Evolutionary conservation across 2,797 vertebrate genomes (phyloP).

Genomic region (Cirrhinus molitorella): DNA sequence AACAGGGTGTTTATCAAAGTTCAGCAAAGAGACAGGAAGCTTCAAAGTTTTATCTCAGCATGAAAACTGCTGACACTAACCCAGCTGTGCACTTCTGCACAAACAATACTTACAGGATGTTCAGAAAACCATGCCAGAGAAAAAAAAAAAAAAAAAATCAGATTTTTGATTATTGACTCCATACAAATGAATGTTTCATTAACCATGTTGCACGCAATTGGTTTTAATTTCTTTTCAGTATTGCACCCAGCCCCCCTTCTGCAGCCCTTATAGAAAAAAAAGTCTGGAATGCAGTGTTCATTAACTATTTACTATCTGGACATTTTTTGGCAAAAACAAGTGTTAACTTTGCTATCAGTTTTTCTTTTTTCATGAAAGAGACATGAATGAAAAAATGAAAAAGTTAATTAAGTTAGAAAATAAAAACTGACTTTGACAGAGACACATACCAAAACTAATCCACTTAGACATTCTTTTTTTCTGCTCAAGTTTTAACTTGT

Average conservation of each 20-base stretch:
- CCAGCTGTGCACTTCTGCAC: conserved; percentile 32
- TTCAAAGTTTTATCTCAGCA: conserved; percentile 43
- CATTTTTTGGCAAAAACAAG: conserved; percentile 14
- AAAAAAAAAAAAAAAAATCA: background rate
- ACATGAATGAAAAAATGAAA: background rate
- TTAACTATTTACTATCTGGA: conserved; percentile 45
- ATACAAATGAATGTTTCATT: background rate
- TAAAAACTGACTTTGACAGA: background rate
- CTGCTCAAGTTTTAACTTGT: background rate
- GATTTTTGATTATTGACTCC: background rate
- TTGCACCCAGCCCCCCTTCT: background rate
- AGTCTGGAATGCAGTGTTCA: conserved; percentile 34
- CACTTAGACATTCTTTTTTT: background rate
- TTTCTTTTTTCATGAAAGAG: background rate
- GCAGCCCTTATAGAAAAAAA: background rate
- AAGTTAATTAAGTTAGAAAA: background rate
- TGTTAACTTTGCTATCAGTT: background rate
- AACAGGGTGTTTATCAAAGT: conserved; percentile 25
- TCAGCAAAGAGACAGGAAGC: conserved; percentile 33
- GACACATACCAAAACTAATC: background rate
- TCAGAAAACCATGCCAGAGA: background rate
- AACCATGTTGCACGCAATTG: background rate
- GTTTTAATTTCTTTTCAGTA: background rate
- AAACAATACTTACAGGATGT: background rate
- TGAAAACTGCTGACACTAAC: conserved; percentile 52